Evolutionary conservation across 1,140 invertebrate species (phyloP), one percentile per base, ranked within the genome.

Genomic region (Drosophila baimaii): DNA sequence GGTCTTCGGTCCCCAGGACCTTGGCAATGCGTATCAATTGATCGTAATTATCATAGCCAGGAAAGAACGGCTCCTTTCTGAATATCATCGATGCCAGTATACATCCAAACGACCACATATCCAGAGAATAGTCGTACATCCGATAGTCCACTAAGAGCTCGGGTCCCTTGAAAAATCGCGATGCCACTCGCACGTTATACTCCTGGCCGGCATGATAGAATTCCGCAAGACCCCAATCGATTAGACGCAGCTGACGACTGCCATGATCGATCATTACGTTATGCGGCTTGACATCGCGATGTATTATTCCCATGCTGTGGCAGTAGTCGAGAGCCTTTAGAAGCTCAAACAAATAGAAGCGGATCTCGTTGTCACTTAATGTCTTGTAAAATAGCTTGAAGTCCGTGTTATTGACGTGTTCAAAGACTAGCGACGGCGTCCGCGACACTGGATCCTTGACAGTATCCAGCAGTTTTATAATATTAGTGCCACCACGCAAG

Each of bases 211-310:
- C 98, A 94, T 99, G 99, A 93, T 99, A 99, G 93, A 99, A 99
- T 93, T 99, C 99, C 49, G 99, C 99, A 91, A 99, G 94, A 74
- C 99, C 99, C 99, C 99, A 99, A 94, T 99, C 99, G 91, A 99
- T 99, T 73, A 99, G 95, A 81, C 98, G 96, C 83, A 99, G 94
- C 94, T 98, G 98, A 93, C 98, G 95, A 94, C 98, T 99, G 94
- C 99, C 98, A 94, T 99, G 98, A 93, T 99, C 98, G 92, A 99
- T 99, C 98, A 99, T 99, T 37, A 99, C 98, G 94, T 99, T 99
- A 93, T 99, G 98, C 82, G 99, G 99, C 93, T 99, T 98, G 25
- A 98, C 98, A 95, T 99, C 98, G 93, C 98, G 94, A 94, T 99
- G 99, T 99, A 99, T 99, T 86, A 99, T 99, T 79, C 99, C 99